Conservation (phyloP, 2,888 invertebrate genomes). For the Rhagium mordax region DNA sequence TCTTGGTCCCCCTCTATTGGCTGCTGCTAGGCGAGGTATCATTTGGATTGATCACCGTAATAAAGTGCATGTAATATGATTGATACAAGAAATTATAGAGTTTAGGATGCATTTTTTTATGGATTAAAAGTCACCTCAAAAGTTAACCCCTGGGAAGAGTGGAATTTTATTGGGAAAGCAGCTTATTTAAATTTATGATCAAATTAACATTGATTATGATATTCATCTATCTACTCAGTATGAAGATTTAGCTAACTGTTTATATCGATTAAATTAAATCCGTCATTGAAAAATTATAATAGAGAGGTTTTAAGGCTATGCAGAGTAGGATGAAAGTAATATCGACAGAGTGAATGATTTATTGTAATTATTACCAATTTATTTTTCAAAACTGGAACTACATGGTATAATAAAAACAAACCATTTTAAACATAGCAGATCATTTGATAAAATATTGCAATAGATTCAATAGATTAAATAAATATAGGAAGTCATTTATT, state of each 20-base stretch:
- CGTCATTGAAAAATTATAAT: not conserved
- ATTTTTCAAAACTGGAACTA: not conserved
- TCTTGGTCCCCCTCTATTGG: slow-evolving; percentile 49
- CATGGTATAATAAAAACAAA: too few relatives aligned
- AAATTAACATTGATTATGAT: not conserved
- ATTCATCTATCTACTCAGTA: not conserved
- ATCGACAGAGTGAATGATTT: not conserved
- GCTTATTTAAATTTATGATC: slow-evolving; percentile 23
- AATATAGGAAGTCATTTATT: too few relatives aligned
- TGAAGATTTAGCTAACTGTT: not conserved
- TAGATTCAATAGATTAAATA: too few relatives aligned
- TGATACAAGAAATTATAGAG: slow-evolving; percentile 49
- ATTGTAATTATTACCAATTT: not conserved
- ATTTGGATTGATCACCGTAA: slow-evolving; percentile 51
- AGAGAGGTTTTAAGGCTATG: not conserved
- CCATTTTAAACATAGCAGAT: too few relatives aligned
- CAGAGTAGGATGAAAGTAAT: not conserved
- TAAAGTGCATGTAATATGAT: slow-evolving; percentile 51
- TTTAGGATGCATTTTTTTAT: slow-evolving; percentile 43
- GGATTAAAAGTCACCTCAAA: slow-evolving; percentile 2
- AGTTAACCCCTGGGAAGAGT: not conserved
- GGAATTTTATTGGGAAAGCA: not conserved
- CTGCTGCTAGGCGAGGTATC: slow-evolving; percentile 50
- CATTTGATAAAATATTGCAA: too few relatives aligned
- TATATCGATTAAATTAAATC: not conserved